Percentiles rank a stretch among this genome's conserved stretches.
Conservation (phyloP, 1,140 invertebrate genomes). For the Drosophila rufa region DNA sequence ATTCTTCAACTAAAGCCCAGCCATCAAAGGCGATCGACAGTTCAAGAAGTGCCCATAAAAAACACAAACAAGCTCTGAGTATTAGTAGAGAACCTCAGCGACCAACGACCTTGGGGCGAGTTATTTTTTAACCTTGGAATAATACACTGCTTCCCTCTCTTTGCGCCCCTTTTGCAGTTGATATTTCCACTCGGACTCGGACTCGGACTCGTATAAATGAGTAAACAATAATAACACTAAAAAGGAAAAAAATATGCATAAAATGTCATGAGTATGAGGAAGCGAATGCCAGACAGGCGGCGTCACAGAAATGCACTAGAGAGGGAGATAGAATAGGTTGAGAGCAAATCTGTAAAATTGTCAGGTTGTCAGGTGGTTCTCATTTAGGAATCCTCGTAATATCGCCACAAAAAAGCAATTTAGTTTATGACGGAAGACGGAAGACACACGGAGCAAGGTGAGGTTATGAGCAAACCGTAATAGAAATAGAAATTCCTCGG, state of each 20-base stretch:
- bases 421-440: constrained; percentile 48
- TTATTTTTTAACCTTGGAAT: constrained; percentile 84
- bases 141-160: constrained; percentile 16
- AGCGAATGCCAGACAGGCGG: constrained; percentile 48
- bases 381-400: constrained; percentile 31
- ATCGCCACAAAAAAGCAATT: constrained; percentile 16
- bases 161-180: constrained; percentile 40
- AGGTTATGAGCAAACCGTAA: neutral
- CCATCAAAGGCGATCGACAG: constrained; percentile 47
- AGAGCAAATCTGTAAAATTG: constrained; percentile 37
- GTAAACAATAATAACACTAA: constrained; percentile 68
- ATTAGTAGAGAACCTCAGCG: constrained; percentile 14
- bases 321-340: neutral
- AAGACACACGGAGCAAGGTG: constrained; percentile 19
- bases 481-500: constrained; percentile 10
- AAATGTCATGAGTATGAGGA: constrained; percentile 55
- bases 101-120: constrained; percentile 72
- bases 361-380: constrained; percentile 54
- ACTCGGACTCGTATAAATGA: constrained; percentile 40
- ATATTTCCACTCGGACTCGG: constrained; percentile 35
- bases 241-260: constrained; percentile 55
- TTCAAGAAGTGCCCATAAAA: constrained; percentile 38
- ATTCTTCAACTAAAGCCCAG: neutral
- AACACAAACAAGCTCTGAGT: neutral
- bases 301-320: constrained; percentile 38